Conservation (phyloP, 2,888 invertebrate species). For the Limnephilus marmoratus region DNA sequence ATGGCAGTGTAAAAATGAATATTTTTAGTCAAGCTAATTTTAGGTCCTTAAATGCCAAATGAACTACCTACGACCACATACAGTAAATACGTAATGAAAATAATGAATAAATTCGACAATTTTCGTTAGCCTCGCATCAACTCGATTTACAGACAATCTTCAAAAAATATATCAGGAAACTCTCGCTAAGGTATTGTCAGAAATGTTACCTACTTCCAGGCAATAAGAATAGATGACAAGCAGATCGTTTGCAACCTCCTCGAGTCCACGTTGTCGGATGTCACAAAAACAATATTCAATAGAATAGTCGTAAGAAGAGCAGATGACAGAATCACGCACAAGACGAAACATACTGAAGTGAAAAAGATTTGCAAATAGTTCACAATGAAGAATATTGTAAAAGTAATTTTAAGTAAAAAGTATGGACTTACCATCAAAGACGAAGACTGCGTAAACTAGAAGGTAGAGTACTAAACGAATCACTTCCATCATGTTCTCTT, state of each 20-base stretch:
- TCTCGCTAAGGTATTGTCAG: not conserved
- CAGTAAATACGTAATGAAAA: too few species aligned
- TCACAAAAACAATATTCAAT: not conserved
- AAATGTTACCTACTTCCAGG: not conserved
- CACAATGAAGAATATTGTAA: not conserved
- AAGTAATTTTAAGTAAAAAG: not conserved
- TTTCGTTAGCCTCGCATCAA: too few species aligned
- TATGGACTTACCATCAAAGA: constrained; percentile 63
- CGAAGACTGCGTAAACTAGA: constrained; percentile 64
- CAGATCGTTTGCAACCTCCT: not conserved
- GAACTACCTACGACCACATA: not conserved
- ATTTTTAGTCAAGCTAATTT: too few species aligned
- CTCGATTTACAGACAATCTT: too few species aligned
- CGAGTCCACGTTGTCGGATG: not conserved
- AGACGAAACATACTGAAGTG: not conserved
- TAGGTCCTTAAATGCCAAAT: not conserved
- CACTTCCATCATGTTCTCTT: constrained; percentile 58
- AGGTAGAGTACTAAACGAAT: constrained; percentile 62
- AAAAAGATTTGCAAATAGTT: not conserved
- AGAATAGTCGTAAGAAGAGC: not conserved
- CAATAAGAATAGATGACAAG: not conserved
- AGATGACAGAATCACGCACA: not conserved
- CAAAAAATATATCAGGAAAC: too few species aligned
- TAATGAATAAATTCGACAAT: too few species aligned
- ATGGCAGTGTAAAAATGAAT: too few species aligned